Evolutionary conservation across 2,113 vertebrate species (phyloP).

Genomic region (Polypterus bichir): DNA sequence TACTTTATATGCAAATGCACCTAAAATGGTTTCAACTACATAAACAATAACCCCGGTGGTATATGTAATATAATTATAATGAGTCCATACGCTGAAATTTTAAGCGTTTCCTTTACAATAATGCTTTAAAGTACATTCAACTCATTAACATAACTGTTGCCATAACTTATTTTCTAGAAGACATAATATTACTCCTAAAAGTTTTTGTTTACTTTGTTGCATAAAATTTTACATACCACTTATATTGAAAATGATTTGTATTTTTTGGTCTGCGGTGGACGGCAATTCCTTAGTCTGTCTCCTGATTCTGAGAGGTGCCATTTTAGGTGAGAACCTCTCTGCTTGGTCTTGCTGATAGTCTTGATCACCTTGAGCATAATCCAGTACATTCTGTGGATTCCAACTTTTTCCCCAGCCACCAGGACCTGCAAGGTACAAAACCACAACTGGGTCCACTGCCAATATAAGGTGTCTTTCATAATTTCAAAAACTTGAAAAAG

Average conservation of each 20-base stretch:
- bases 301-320: conserved; percentile 48
- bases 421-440: conserved; percentile 45
- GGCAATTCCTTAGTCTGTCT: conserved; percentile 55
- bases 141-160: too few relatives aligned
- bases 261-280: conserved; percentile 77
- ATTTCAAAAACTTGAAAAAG: too few relatives aligned
- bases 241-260: conserved; percentile 93
- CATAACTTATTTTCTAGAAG: not conserved
- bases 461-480: too few relatives aligned
- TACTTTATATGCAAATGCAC: too few relatives aligned
- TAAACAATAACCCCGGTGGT: too few relatives aligned
- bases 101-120: too few relatives aligned
- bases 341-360: conserved; percentile 48
- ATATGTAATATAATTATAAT: too few relatives aligned
- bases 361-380: conserved; percentile 82
- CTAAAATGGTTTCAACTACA: too few relatives aligned
- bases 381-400: conserved; percentile 60
- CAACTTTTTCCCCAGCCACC: conserved; percentile 69
- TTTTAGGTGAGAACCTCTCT: conserved; percentile 23
- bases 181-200: not conserved
- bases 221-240: conserved; percentile 58
- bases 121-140: too few relatives aligned
- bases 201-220: not conserved
- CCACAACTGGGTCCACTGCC: too few relatives aligned
- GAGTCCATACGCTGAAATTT: too few relatives aligned